Evolutionary conservation across 2,113 vertebrate species (phyloP).

Genomic region (Myxocyprinus asiaticus): DNA sequence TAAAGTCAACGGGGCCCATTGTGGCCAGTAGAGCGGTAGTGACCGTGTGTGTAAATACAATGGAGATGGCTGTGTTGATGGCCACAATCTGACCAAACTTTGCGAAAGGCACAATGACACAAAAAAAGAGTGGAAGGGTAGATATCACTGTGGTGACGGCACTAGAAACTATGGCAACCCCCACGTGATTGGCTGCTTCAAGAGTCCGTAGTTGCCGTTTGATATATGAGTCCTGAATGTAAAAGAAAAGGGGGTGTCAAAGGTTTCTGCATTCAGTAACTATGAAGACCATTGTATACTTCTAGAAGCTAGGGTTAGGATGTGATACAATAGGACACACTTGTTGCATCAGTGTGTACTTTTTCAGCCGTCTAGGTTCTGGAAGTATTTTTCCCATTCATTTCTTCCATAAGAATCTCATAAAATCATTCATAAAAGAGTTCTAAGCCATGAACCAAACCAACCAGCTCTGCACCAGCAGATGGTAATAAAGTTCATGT

Average conservation of each 20-base stretch:
- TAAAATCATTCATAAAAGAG: too few species aligned
- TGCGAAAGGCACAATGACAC: slow-evolving; percentile 96
- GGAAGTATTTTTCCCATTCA: too few species aligned
- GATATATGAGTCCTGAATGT: slow-evolving; percentile 74
- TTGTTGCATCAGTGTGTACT: too few species aligned
- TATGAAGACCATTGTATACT: too few species aligned
- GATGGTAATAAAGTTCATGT: too few species aligned
- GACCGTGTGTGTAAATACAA: slow-evolving; percentile 89
- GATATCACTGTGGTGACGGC: slow-evolving; percentile 92
- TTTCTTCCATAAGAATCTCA: too few species aligned
- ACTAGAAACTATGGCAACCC: slow-evolving; percentile 93
- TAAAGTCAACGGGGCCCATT: slow-evolving; percentile 85
- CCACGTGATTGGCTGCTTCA: slow-evolving; percentile 87
- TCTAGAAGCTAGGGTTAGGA: too few species aligned
- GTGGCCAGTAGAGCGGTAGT: slow-evolving; percentile 87
- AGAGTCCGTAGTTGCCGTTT: slow-evolving; percentile 84
- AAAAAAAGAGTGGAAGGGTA: slow-evolving; percentile 93
- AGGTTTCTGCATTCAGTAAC: too few species aligned
- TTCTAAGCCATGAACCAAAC: too few species aligned
- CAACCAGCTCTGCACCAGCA: too few species aligned
- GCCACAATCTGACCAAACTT: slow-evolving; percentile 98
- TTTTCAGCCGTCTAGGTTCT: too few species aligned
- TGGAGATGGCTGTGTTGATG: slow-evolving; percentile 90
- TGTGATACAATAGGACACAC: too few species aligned
- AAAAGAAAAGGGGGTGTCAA: slow-evolving; percentile 29